These are phyloP conservation scores for Rhaphigaster nebulosa DNA, from an alignment of 2,888 invertebrate species.

Conservation along the genomic window DNA sequence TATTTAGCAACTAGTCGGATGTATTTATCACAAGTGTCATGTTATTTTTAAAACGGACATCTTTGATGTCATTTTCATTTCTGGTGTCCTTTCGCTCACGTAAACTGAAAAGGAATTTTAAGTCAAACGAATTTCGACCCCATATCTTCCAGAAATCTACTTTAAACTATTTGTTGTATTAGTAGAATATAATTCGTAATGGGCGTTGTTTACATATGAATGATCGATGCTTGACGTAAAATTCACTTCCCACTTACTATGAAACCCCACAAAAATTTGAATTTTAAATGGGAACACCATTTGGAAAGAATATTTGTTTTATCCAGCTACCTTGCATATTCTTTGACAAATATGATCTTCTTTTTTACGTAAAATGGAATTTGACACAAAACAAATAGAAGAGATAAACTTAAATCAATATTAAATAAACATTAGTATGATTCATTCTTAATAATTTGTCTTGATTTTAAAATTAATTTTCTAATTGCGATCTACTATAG, in stretches of 20 bases:
- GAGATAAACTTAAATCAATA: too few relatives aligned
- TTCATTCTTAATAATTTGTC: too few relatives aligned
- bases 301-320: constrained; percentile 6
- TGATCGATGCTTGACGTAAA: not conserved
- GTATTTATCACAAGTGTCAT: constrained; percentile 11
- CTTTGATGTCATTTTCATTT: constrained; percentile 8
- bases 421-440: too few relatives aligned
- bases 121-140: not conserved
- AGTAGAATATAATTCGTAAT: not conserved
- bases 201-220: not conserved
- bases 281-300: constrained; percentile 1
- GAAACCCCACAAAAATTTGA: not conserved
- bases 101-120: not conserved
- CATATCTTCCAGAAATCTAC: not conserved
- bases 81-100: not conserved
- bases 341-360: not conserved
- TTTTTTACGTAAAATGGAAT: not conserved
- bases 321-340: not conserved
- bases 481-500: too few relatives aligned
- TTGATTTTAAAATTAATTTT: too few relatives aligned
- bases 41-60: constrained; percentile 12
- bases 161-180: not conserved
- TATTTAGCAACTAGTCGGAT: constrained; percentile 31
- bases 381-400: too few relatives aligned
- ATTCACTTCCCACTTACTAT: not conserved